Base-by-base conservation (phyloP, 2,113 vertebrate species). In the Anolis sagrei region DNA sequence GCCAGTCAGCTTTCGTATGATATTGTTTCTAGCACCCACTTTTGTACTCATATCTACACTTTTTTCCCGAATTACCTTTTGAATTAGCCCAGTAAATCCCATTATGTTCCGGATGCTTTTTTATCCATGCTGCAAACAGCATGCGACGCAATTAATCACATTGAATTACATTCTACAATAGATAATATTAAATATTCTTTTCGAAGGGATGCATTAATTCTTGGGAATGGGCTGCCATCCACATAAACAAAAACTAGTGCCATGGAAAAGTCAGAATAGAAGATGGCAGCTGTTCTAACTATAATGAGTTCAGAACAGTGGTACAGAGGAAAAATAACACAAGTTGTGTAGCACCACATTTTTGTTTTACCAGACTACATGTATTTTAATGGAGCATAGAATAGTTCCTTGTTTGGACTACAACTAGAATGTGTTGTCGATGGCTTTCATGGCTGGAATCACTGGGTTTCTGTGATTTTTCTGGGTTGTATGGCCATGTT, bases 151-250 rank as follows among this genome's bases (percentile, higher is more conserved):
- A 66, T 85, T 73, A 73, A 62, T 87, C 75, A 29, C 66, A 51
- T 64, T 72, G 75, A 23, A 64, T 83, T 76, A 83, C 76, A 68
- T 54, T n/a, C 25, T 73, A 70, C 73, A 29, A 82, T 87, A 49
- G 73, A 44, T 62, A 34, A 78, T 29, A 51, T 7, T 51, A 81
- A 54, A 36, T 51, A 80, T 49, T 48, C n/a, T 36, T 64, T 61
- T 54, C 13, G 49, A 74, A 72, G 74, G 25, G 16, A 34, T n/a
- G 36, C n/a, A 48, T 48, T 19, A 27, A 48, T 19, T 70, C 64
- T 14, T 39, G 2, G 23, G 5, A 10, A 49, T 27, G 36, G 18
- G 80, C 27, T 32, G 32, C 34, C 51, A 70, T 29, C 51, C 21
- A 1, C 49, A 32, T 25, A 49, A 21, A 11, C 29, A 27, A 48